Percentiles rank a stretch among this genome's conserved stretches.
Conservation (phyloP, 2,888 invertebrate genomes). For the Drosophila demipolita region DNA sequence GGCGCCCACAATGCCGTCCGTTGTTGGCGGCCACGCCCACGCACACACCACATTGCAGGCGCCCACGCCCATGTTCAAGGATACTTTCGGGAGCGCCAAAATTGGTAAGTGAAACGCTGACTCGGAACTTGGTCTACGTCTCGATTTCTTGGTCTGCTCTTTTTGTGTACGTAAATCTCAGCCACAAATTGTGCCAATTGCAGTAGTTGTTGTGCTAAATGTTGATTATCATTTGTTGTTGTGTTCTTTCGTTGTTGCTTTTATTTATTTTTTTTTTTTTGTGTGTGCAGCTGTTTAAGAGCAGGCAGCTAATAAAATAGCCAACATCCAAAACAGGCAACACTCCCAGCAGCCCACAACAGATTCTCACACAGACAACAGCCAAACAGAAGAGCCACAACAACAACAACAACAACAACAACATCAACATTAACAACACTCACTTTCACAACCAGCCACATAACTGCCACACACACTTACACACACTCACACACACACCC, state of each 20-base stretch:
- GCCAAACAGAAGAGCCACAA: slow-evolving; percentile 34
- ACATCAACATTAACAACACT: slow-evolving; percentile 21
- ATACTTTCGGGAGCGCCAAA: slow-evolving; percentile 88
- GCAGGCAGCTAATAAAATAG: slow-evolving; percentile 21
- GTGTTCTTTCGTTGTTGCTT: slow-evolving; percentile 36
- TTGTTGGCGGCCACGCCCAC: slow-evolving; percentile 51
- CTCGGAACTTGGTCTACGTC: too few relatives aligned
- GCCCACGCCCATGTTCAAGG: slow-evolving; percentile 88
- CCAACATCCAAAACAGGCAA: slow-evolving; percentile 22
- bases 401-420: slow-evolving; percentile 34
- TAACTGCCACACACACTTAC: slow-evolving; percentile 9
- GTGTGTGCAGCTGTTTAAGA: slow-evolving; percentile 67
- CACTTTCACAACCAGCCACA: slow-evolving; percentile 13
- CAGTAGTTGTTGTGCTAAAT: slow-evolving; percentile 34
- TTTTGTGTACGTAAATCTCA: slow-evolving; percentile 35
- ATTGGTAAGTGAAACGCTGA: slow-evolving; percentile 86
- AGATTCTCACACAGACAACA: slow-evolving; percentile 16
- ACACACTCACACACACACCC: slow-evolving; percentile 8
- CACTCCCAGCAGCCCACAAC: slow-evolving; percentile 24
- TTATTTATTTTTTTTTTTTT: slow-evolving; percentile 14
- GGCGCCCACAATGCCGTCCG: slow-evolving; percentile 84
- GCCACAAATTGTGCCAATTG: slow-evolving; percentile 22
- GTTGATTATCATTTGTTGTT: slow-evolving; percentile 55
- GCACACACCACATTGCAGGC: slow-evolving; percentile 81
- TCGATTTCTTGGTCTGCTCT: slow-evolving; percentile 1